These are phyloP conservation scores for Pararge aegeria DNA, from an alignment of 1,140 invertebrate species.

Conservation along the genomic window DNA sequence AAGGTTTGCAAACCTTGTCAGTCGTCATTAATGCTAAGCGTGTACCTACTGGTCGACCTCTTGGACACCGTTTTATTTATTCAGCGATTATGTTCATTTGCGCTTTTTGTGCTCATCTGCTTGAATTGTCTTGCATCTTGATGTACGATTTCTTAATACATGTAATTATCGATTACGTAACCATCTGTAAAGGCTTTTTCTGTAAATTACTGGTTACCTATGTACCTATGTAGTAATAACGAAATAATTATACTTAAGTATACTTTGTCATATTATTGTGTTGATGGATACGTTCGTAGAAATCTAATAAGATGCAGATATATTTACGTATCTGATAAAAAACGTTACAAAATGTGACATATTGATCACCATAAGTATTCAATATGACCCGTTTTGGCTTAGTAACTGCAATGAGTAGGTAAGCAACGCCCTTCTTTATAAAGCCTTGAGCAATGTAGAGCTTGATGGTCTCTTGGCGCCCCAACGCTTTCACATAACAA, in stretches of 20 bases:
- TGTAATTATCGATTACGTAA: constrained; percentile 31
- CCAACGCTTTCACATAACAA: too few relatives aligned
- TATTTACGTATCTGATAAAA: too few relatives aligned
- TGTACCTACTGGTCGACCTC: constrained; percentile 49
- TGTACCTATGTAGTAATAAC: constrained; percentile 13
- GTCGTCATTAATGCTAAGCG: constrained; percentile 54
- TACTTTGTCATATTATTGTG: background rate
- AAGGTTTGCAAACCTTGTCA: background rate
- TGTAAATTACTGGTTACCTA: constrained; percentile 19
- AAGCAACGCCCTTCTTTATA: too few relatives aligned
- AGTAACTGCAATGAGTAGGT: too few relatives aligned
- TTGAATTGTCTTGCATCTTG: constrained; percentile 8
- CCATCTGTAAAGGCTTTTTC: constrained; percentile 19
- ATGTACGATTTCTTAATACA: constrained; percentile 28
- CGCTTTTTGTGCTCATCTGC: constrained; percentile 47
- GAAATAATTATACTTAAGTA: constrained; percentile 11
- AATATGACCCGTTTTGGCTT: too few relatives aligned
- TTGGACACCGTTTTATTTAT: constrained; percentile 52
- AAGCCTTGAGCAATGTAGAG: too few relatives aligned
- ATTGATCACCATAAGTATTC: too few relatives aligned
- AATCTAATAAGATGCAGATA: too few relatives aligned
- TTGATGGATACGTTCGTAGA: background rate
- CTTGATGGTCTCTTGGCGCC: too few relatives aligned
- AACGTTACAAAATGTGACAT: background rate
- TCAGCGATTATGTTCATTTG: constrained; percentile 49